Conservation (phyloP, 1,140 invertebrate species). For the Drosophila tsacasi region DNA sequence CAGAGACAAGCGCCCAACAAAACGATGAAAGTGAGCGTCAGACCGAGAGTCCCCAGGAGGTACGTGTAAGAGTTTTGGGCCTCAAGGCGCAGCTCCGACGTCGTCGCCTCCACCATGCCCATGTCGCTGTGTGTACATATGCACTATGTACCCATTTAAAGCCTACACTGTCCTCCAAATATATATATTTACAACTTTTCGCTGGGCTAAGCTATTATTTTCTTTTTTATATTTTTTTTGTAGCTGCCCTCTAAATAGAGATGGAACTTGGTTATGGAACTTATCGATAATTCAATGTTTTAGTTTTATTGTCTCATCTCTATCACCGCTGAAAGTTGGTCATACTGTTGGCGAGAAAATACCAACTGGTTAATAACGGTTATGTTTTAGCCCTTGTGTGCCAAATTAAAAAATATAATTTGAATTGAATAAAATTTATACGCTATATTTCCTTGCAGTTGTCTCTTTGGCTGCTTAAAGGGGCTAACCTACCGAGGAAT, state of each 20-base stretch:
- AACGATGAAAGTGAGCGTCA: constrained; percentile 72
- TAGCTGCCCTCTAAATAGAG: constrained; percentile 16
- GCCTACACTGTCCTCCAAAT: constrained; percentile 4
- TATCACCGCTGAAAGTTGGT: not conserved
- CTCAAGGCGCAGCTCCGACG: constrained; percentile 59
- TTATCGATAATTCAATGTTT: not conserved
- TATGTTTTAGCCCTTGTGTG: not conserved
- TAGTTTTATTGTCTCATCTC: not conserved
- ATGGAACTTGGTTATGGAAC: not conserved
- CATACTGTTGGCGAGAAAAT: not conserved
- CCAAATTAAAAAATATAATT: no score
- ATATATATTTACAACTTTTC: constrained; percentile 16
- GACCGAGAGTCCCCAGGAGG: constrained; percentile 65
- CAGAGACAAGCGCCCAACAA: constrained; percentile 84
- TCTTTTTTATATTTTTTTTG: constrained; percentile 16
- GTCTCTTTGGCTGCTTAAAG: no score
- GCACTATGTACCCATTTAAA: constrained; percentile 57
- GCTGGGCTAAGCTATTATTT: constrained; percentile 17
- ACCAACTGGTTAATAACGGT: not conserved
- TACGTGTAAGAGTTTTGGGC: constrained; percentile 71
- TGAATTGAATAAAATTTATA: not conserved
- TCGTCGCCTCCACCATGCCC: constrained; percentile 66
- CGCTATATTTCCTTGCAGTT: no score
- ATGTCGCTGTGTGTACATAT: constrained; percentile 58
- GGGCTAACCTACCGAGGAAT: no score